Base-by-base conservation (phyloP, 2,888 invertebrate species). In the Harpalus rufipes region DNA sequence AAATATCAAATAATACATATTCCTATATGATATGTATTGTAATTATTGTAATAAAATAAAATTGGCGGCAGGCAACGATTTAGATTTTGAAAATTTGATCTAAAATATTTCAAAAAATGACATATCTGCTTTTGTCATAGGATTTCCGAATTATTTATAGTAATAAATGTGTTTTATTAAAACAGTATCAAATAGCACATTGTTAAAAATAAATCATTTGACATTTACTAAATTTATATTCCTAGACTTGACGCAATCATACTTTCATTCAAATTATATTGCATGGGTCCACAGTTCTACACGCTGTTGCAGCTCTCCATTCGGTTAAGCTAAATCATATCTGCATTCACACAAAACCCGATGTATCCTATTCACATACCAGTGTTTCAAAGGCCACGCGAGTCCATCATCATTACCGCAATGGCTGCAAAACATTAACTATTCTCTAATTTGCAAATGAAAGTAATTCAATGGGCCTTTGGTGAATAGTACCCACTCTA, bases 381-480 rank as follows among this genome's bases (percentile, higher is more conserved):
- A 12, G 32, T 68, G 39, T 68, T 68, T 39, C 68, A 68, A 68
- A 68, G 68, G 68, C 39, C 32, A 68, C 68, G 14, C 14, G 68
- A 68, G n/a, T 25, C 14, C 32, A 32, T 68, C 68, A 68, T 41
- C 68, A 68, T 68, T 68, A 68, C 39, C n/a, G 12, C 68, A 68
- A 68, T 39, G 68, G 39, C 25, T 39, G 12, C 68, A 68, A 68
- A 68, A 68, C 68, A 39, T 39, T 32, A 32, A 68, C 68, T 68
- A 68, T 68, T 68, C 68, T 56, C 58, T 78, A 51, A 78, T 78
- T 32, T 58, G n/a, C 21, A 59, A 79, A 58, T 14, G 79, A 81
- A 81, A 65, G 81, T 65, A 81, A 44, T 65, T 63, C 16, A 65
- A 81, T 44, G 65, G 16, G 81, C 21, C 7, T 51, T 74, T 5